phyloP scores from a whole-genome alignment of 2,797 vertebrate species.

The Corythornis leucogaster region DNA sequence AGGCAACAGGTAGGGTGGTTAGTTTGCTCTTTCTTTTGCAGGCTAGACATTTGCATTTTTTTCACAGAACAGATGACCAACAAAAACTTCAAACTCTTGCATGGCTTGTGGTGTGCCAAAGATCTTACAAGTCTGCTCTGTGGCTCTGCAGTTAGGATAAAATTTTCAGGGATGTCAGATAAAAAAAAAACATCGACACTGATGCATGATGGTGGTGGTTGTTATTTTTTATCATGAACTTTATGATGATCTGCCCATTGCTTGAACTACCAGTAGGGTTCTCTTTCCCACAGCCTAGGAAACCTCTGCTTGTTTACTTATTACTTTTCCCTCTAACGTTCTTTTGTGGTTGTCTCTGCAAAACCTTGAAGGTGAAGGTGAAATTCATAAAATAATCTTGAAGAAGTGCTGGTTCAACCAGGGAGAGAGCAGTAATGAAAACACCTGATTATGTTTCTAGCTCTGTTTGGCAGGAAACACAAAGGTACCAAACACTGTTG shows the following conservation, averaged over 20 bases:
- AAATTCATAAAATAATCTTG: slow-evolving; percentile 32
- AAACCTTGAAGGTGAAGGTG: slow-evolving; percentile 38
- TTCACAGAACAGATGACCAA: neutral
- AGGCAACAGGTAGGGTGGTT: neutral
- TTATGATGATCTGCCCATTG: neutral
- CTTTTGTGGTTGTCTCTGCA: neutral
- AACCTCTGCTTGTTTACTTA: neutral
- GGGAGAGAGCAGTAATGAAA: slow-evolving; percentile 3
- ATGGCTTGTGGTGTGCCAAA: neutral
- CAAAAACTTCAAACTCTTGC: neutral
- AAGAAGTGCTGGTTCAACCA: neutral
- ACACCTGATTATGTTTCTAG: slow-evolving; percentile 17
- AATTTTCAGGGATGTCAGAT: neutral
- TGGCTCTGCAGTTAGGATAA: neutral
- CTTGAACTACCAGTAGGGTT: neutral
- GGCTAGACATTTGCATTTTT: neutral
- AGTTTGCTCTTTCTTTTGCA: neutral
- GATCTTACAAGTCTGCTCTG: neutral
- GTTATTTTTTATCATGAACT: neutral
- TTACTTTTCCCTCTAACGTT: neutral
- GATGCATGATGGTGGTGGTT: neutral
- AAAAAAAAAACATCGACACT: neutral
- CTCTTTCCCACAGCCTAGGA: neutral
- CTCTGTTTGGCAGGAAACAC: neutral
- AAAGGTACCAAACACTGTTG: neutral